A percentile compares a stretch with the other conserved stretches of the same genome.
phyloP scores from a whole-genome alignment of 1,140 invertebrate species.

The Drosophila suzukii region DNA sequence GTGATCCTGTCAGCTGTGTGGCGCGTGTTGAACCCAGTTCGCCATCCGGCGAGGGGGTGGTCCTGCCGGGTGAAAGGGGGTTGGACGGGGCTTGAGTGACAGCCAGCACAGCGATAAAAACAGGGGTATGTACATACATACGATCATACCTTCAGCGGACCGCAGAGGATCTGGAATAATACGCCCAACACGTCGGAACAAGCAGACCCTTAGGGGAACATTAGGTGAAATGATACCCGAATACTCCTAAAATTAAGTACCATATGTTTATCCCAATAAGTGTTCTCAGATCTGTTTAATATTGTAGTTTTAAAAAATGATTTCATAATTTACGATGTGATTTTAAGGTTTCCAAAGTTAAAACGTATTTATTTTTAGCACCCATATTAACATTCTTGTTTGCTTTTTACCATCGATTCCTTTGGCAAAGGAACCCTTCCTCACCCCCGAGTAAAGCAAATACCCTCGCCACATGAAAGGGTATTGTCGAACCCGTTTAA shows the following conservation, averaged over 20 bases:
- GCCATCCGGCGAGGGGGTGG: slow-evolving; percentile 17
- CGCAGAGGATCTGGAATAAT: neutral
- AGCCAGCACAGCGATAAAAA: slow-evolving; percentile 36
- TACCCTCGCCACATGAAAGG: slow-evolving; percentile 6
- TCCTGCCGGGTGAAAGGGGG: slow-evolving; percentile 2
- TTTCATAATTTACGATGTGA: too few species aligned
- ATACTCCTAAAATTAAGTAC: neutral
- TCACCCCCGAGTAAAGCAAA: slow-evolving; percentile 2
- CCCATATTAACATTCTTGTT: neutral
- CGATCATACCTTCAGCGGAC: neutral
- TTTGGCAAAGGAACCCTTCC: neutral
- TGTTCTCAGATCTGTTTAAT: neutral
- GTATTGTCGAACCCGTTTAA: slow-evolving; percentile 62
- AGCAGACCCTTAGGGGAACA: slow-evolving; percentile 1
- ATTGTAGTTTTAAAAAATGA: too few species aligned
- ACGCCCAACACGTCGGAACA: neutral
- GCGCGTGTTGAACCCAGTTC: slow-evolving; percentile 48
- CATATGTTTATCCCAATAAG: neutral
- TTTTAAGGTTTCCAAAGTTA: neutral
- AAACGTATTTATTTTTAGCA: neutral
- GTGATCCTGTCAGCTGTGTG: slow-evolving; percentile 69
- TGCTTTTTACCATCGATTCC: neutral
- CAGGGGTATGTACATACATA: neutral
- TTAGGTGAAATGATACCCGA: neutral
- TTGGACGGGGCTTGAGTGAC: slow-evolving; percentile 44